Conservation (phyloP, 1,140 invertebrate genomes). For the Tenebrio molitor region DNA sequence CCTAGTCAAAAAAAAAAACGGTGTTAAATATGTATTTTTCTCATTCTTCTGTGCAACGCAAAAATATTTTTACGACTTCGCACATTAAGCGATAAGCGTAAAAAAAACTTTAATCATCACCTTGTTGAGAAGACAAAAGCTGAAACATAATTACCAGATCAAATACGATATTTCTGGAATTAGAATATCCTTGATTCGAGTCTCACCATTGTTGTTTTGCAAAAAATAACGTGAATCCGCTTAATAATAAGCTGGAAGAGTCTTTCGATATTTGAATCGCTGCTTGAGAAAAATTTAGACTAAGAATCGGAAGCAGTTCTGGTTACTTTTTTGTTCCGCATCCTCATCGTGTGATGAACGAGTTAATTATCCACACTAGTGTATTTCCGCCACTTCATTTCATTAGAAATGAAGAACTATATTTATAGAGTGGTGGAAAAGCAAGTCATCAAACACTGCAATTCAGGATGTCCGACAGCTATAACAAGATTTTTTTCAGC, state of each 20-base stretch:
- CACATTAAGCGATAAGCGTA: neutral
- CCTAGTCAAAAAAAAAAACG: too few relatives aligned
- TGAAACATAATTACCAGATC: conserved; percentile 14
- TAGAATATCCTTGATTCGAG: conserved; percentile 14
- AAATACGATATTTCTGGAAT: conserved; percentile 24
- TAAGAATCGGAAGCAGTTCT: conserved; percentile 17
- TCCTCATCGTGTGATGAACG: neutral
- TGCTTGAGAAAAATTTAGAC: too few relatives aligned
- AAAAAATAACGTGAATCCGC: neutral
- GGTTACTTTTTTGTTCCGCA: conserved; percentile 6
- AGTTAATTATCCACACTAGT: conserved; percentile 21
- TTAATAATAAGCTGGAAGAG: too few relatives aligned
- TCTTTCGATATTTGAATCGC: too few relatives aligned
- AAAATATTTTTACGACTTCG: neutral
- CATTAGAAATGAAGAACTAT: conserved; percentile 4
- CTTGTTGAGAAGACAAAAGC: neutral
- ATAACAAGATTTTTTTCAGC: neutral
- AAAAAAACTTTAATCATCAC: neutral
- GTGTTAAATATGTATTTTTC: too few relatives aligned
- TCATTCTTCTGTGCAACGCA: too few relatives aligned
- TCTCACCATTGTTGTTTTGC: conserved; percentile 25
- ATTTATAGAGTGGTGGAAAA: conserved; percentile 8
- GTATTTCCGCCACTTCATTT: conserved; percentile 10
- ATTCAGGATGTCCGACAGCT: conserved; percentile 8
- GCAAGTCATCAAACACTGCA: conserved; percentile 1